Evolutionary conservation across 2,888 invertebrate genomes (phyloP), one percentile per base, ranked within the genome.

Genomic region (Dinocampus coccinellae): DNA sequence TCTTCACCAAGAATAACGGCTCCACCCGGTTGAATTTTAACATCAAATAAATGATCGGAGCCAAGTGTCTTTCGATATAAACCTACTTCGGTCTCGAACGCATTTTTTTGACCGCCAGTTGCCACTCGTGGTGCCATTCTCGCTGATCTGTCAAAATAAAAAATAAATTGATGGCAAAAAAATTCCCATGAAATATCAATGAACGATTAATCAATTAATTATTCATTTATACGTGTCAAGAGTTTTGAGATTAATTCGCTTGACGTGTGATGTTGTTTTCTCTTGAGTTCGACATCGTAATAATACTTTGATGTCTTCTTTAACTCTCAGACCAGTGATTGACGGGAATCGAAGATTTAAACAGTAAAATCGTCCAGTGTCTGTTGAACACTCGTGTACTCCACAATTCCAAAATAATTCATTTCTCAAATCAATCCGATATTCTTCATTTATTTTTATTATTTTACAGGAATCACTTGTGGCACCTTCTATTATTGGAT

Each of bases 1-100:
- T 91, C 90, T 79, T 91, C 91, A 3, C 91, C 91, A 55, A 91
- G 82, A 70, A 89, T 88, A 0, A 91, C 91, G 3, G 89, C 86
- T 3, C 89, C 90, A 63, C 90, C 89, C 0, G 88, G 82, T 72
- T 89, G 88, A 66, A 91, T 84, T 22, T 85, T 87, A n/a, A 88
- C 85, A 20, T 89, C 89, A 75, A 90, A 91, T 26, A 80, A 67
- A 64, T 89, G 89, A 67, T 88, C 88, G 64, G 85, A 85, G 1
- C 83, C 81, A n/a, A 88, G 83, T 0, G 85, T 85, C 72, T 88
- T 89, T 34, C 90, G 81, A 70, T 90, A 87, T 2, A 91, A 81
- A 58, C 88, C 89, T 11, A 91, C 87, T 67, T 89, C 89, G 10
- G 89, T 90, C 33, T 90, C 89, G 74, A 91, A 89, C 20, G 88